These are phyloP conservation scores for Cheirogaleus medius DNA, from an alignment of 2,113 vertebrate species.

Conservation along the genomic window DNA sequence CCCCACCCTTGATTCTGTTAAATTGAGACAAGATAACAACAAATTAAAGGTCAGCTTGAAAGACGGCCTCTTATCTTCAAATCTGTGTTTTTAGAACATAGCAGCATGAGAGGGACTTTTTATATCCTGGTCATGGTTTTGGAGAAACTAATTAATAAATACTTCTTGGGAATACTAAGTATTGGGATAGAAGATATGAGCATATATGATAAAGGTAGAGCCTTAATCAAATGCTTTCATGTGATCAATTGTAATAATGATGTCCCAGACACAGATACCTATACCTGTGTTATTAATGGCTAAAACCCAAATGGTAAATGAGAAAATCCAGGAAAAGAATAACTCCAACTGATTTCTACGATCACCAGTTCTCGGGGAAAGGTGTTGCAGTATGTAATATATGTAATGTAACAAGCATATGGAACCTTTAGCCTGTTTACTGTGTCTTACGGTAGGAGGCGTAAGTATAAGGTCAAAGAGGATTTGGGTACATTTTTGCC, in stretches of 20 bases:
- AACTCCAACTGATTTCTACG: background rate
- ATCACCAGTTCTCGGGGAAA: background rate
- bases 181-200: background rate
- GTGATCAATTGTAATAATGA: background rate
- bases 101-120: background rate
- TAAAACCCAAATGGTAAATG: background rate
- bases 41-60: slow-evolving; percentile 23
- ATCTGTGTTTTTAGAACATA: background rate
- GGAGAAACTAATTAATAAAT: background rate
- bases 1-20: background rate
- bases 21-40: slow-evolving; percentile 33
- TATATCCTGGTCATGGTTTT: background rate
- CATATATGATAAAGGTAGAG: background rate
- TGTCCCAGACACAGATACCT: background rate
- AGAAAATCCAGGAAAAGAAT: background rate
- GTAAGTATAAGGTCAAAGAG: background rate
- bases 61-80: background rate
- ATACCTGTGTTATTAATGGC: background rate
- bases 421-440: background rate
- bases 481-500: background rate
- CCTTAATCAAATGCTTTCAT: background rate
- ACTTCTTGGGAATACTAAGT: background rate
- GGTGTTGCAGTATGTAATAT: too few relatives aligned
- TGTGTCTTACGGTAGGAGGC: background rate
- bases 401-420: background rate